These are phyloP conservation scores for Erpetoichthys calabaricus DNA, from an alignment of 2,797 vertebrate species.

Conservation along the genomic window DNA sequence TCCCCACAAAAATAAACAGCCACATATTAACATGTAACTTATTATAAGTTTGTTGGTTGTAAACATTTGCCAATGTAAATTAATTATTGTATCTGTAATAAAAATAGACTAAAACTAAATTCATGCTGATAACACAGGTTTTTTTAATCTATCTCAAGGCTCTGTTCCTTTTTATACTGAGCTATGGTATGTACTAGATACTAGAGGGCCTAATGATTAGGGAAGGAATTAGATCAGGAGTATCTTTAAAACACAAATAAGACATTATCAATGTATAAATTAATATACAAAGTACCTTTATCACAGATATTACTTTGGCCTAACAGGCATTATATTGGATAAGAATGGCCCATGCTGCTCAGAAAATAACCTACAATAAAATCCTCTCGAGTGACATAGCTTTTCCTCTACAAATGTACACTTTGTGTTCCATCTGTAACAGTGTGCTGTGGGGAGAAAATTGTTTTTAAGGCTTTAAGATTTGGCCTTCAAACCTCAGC, in stretches of 20 bases:
- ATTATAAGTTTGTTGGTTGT: too few species aligned
- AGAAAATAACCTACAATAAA: not conserved
- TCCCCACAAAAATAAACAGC: too few species aligned
- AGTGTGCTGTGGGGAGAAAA: not conserved
- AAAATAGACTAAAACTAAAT: too few species aligned
- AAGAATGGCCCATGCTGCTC: not conserved
- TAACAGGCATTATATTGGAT: not conserved
- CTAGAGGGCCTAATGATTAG: too few species aligned
- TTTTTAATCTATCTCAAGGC: too few species aligned
- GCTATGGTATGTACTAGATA: too few species aligned
- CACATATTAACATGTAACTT: too few species aligned
- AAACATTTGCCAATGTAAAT: too few species aligned
- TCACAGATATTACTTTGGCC: slow-evolving; percentile 1
- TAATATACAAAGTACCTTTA: not conserved
- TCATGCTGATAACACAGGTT: too few species aligned
- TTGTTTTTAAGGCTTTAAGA: slow-evolving; percentile 1
- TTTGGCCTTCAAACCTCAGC: not conserved
- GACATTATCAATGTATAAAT: slow-evolving; percentile 3
- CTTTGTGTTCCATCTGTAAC: not conserved
- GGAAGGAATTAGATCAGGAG: not conserved
- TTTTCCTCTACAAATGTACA: not conserved
- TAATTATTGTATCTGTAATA: too few species aligned
- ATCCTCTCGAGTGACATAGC: not conserved
- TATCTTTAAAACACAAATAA: not conserved
- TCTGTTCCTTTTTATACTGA: too few species aligned